These are phyloP conservation scores for Orthonevra nobilis DNA, from an alignment of 2,888 invertebrate genomes.

Conservation along the genomic window DNA sequence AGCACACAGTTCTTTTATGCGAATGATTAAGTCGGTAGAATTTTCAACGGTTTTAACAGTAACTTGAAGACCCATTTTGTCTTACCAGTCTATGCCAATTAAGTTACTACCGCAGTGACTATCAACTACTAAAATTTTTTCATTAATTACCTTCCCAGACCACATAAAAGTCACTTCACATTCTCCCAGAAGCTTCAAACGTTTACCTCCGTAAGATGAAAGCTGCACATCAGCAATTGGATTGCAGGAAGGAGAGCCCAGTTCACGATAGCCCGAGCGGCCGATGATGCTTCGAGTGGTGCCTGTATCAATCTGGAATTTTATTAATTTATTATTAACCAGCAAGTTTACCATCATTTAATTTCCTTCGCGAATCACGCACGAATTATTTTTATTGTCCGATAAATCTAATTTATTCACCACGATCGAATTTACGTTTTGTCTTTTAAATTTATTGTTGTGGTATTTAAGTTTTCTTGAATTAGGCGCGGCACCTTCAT, in stretches of 20 bases:
- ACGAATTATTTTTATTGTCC: neutral
- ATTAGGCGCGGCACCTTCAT: neutral
- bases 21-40: neutral
- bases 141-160: constrained; percentile 7
- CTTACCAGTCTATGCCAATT: constrained; percentile 13
- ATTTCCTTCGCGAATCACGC: neutral
- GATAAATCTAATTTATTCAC: neutral
- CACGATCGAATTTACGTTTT: constrained; percentile 6
- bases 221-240: constrained; percentile 2
- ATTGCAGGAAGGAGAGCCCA: too few species aligned
- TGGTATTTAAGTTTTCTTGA: too few species aligned
- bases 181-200: constrained; percentile 2
- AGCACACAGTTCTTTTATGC: constrained; percentile 3
- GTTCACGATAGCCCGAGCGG: too few species aligned
- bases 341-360: neutral
- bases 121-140: constrained; percentile 16
- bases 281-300: neutral
- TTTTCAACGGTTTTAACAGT: constrained; percentile 3
- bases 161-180: neutral
- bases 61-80: constrained; percentile 5
- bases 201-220: neutral
- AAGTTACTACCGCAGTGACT: constrained; percentile 7
- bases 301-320: constrained; percentile 8
- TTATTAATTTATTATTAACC: neutral
- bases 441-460: constrained; percentile 14